Evolutionary conservation across 2,113 vertebrate species (phyloP).

Genomic region (Climacteris rufus): DNA sequence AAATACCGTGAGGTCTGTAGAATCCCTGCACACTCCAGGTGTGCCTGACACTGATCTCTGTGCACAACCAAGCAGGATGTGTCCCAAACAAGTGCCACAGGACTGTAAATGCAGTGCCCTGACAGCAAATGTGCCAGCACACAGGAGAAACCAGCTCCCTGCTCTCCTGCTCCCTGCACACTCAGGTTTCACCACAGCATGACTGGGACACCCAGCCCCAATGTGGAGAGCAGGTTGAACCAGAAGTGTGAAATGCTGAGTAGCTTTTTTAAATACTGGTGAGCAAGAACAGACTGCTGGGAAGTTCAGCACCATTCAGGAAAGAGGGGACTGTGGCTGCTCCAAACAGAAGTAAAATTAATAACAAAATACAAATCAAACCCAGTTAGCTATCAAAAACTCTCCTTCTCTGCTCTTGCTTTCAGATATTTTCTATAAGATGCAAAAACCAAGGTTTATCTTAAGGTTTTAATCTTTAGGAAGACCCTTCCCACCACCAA

Average conservation of each 20-base stretch:
- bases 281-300: neutral
- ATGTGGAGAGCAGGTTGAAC: neutral
- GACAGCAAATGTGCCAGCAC: fast-evolving
- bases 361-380: neutral
- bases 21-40: fast-evolving
- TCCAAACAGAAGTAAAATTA: neutral
- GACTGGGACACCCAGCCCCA: neutral
- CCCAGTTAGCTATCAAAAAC: neutral
- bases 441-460: neutral
- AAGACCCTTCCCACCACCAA: neutral
- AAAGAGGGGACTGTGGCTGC: fast-evolving
- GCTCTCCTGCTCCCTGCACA: neutral
- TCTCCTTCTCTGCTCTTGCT: neutral
- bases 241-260: neutral
- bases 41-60: neutral
- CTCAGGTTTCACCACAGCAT: neutral
- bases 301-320: neutral
- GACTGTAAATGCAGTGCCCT: neutral
- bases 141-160: neutral
- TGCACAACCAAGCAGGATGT: neutral
- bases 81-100: neutral
- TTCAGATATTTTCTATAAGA: neutral
- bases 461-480: neutral
- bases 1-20: neutral
- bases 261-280: neutral